A percentile compares a stretch with the other conserved stretches of the same genome.
Conservation (phyloP, 2,113 vertebrate genomes). For the Elaphurus davidianus region DNA sequence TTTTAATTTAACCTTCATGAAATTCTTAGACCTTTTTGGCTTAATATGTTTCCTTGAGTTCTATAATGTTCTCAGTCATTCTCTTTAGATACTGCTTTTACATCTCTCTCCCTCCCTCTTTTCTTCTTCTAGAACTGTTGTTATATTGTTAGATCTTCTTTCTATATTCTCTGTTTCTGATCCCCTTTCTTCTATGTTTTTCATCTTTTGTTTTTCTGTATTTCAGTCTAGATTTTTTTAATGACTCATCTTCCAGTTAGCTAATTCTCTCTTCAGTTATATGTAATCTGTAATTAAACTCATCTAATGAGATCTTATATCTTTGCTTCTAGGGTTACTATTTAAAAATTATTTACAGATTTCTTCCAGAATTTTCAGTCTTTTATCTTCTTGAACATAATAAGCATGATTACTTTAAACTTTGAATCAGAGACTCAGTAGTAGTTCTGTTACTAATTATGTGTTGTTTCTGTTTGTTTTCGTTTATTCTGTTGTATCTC, state of each 20-base stretch:
- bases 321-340: neutral
- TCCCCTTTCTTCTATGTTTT: neutral
- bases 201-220: neutral
- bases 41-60: neutral
- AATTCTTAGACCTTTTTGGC: neutral
- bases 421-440: neutral
- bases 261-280: slow-evolving; percentile 1
- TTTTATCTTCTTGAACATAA: neutral
- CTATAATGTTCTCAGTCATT: neutral
- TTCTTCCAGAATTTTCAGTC: neutral
- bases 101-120: neutral
- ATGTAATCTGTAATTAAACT: neutral
- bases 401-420: slow-evolving; percentile 25
- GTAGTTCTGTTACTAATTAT: neutral
- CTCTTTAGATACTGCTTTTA: neutral
- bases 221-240: neutral
- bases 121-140: neutral
- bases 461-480: neutral
- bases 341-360: neutral
- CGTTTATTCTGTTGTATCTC: neutral
- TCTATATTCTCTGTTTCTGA: neutral
- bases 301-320: neutral
- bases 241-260: neutral
- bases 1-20: slow-evolving; percentile 11
- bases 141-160: neutral